Conservation (phyloP, 1,140 invertebrate genomes). For the Drosophila parvula region DNA sequence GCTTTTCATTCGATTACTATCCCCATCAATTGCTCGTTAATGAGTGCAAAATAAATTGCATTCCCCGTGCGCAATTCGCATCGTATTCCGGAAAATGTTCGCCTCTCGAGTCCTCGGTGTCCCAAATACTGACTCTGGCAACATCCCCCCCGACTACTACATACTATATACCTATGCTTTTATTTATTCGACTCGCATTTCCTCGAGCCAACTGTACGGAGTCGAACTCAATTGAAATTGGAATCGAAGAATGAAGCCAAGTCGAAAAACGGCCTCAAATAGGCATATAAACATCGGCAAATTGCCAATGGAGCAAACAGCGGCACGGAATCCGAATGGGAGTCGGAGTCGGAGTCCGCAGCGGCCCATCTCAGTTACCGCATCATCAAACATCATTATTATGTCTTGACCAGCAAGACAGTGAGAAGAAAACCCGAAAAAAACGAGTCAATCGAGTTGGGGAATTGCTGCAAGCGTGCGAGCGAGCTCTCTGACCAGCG, state of each 20-base stretch:
- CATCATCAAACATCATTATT: slow-evolving; percentile 66
- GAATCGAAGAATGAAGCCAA: slow-evolving; percentile 56
- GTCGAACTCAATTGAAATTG: slow-evolving; percentile 60
- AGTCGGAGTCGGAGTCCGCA: neutral
- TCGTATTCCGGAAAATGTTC: slow-evolving; percentile 1
- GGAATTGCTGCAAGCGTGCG: slow-evolving; percentile 11
- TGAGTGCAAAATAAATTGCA: slow-evolving; percentile 26
- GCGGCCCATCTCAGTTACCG: slow-evolving; percentile 58
- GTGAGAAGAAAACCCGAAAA: slow-evolving; percentile 26
- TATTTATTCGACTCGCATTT: slow-evolving; percentile 46
- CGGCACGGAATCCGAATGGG: slow-evolving; percentile 21
- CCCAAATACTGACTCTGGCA: slow-evolving; percentile 7
- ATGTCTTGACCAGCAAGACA: slow-evolving; percentile 44
- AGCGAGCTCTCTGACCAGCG: slow-evolving; percentile 19
- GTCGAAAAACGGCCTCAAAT: slow-evolving; percentile 71
- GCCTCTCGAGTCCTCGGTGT: slow-evolving; percentile 3
- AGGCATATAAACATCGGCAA: slow-evolving; percentile 70
- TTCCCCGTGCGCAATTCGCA: slow-evolving; percentile 20
- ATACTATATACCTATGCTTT: slow-evolving; percentile 3
- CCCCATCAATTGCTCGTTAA: slow-evolving; percentile 16
- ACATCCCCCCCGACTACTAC: neutral
- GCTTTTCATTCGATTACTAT: neutral
- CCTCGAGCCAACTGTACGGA: slow-evolving; percentile 41
- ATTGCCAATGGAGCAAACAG: slow-evolving; percentile 55
- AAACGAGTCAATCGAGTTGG: slow-evolving; percentile 75